phyloP scores from a whole-genome alignment of 1,140 invertebrate species.

The Penaeus indicus region DNA sequence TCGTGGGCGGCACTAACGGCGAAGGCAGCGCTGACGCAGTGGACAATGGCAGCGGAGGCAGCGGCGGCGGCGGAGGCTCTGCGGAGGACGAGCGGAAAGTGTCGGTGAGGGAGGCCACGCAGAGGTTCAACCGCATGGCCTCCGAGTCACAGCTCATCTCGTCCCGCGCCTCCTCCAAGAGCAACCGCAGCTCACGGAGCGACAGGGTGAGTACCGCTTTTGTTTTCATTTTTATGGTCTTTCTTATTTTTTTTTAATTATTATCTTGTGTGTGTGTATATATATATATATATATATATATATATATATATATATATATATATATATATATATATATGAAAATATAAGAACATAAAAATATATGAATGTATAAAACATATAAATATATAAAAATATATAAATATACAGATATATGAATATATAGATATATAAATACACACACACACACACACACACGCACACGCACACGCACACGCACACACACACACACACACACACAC shows the following conservation, averaged over 20 bases:
- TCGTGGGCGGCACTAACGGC: slow-evolving; percentile 45
- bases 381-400: neutral
- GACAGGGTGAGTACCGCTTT: slow-evolving; percentile 56
- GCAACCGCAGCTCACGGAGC: slow-evolving; percentile 62
- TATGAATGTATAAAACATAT: neutral
- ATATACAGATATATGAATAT: neutral
- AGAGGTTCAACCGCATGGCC: slow-evolving; percentile 92
- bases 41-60: slow-evolving; percentile 40
- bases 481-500: too few relatives aligned
- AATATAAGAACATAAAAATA: neutral
- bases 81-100: slow-evolving; percentile 73
- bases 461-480: too few relatives aligned
- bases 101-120: slow-evolving; percentile 90
- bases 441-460: too few relatives aligned
- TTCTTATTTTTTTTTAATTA: neutral
- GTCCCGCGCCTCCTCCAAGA: slow-evolving; percentile 55
- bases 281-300: neutral
- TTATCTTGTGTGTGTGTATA: neutral
- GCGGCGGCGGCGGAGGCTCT: slow-evolving; percentile 40
- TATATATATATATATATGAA: neutral
- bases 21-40: slow-evolving; percentile 42
- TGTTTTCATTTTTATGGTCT: slow-evolving; percentile 56
- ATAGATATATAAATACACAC: too few relatives aligned
- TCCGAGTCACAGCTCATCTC: slow-evolving; percentile 73
- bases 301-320: slow-evolving; percentile 1